A percentile compares a stretch with the other conserved stretches of the same genome.
phyloP scores from a whole-genome alignment of 1,140 invertebrate genomes.

The Dryas iulia region DNA sequence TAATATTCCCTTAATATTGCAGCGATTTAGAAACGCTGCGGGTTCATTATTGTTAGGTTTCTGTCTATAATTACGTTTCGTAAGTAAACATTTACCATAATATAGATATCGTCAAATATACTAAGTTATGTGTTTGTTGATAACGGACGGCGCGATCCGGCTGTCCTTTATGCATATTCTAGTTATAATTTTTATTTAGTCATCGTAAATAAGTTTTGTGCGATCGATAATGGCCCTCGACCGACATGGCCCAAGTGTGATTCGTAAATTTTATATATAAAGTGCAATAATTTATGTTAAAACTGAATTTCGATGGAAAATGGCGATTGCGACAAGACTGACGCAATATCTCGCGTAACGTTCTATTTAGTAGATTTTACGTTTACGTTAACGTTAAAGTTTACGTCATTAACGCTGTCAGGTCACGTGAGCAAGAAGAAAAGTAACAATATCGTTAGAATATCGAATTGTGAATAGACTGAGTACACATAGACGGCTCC shows the following conservation, averaged over 20 bases:
- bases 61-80: conserved; percentile 54
- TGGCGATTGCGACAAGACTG: too few species aligned
- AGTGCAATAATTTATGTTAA: conserved; percentile 72
- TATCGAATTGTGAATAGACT: conserved; percentile 48
- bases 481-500: conserved; percentile 29
- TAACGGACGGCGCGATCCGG: conserved; percentile 21
- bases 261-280: conserved; percentile 52
- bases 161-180: conserved; percentile 56
- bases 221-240: too few species aligned
- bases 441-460: conserved; percentile 25
- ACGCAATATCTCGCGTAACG: conserved; percentile 34
- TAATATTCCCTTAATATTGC: conserved; percentile 46
- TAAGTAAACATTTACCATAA: conserved; percentile 75
- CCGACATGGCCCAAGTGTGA: conserved; percentile 38
- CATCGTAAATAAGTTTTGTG: conserved; percentile 41
- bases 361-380: neutral
- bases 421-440: neutral
- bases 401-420: neutral
- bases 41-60: conserved; percentile 44
- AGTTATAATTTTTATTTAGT: conserved; percentile 76
- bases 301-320: too few species aligned
- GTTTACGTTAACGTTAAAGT: too few species aligned
- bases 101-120: conserved; percentile 56
- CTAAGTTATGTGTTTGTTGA: conserved; percentile 63
- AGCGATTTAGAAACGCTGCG: conserved; percentile 34